Percentiles rank a stretch among this genome's conserved stretches.
Evolutionary conservation across 1,140 invertebrate genomes (phyloP).

Genomic region (Bombus waltoni): DNA sequence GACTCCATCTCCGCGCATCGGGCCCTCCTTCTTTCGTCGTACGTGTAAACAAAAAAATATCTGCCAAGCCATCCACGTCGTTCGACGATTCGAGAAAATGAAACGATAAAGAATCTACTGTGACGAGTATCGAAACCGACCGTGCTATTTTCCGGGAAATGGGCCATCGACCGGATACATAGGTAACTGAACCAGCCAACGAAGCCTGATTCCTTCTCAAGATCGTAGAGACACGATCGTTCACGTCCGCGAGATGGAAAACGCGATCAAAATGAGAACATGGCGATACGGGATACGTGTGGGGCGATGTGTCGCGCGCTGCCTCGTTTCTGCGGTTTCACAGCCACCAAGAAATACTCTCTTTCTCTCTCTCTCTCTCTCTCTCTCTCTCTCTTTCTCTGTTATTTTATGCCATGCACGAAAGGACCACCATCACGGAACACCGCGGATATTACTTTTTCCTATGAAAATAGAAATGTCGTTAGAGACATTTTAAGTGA

Average conservation of each 20-base stretch:
- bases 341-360: background rate
- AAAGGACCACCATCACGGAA: background rate
- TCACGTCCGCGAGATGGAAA: conserved; percentile 15
- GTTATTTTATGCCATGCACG: background rate
- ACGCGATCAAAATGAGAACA: conserved; percentile 25
- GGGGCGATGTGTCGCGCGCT: background rate
- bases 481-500: conserved; percentile 22
- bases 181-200: background rate
- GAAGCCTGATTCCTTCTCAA: conserved; percentile 17
- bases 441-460: background rate
- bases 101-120: conserved; percentile 27
- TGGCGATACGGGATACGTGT: background rate
- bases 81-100: conserved; percentile 21
- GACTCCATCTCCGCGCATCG: background rate
- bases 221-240: conserved; percentile 16
- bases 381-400: background rate
- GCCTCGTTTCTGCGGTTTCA: background rate
- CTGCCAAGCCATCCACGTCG: background rate
- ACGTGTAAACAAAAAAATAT: conserved; percentile 10
- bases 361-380: background rate
- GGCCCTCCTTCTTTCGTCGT: background rate
- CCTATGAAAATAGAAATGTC: background rate
- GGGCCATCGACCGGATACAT: conserved; percentile 3
- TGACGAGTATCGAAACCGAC: conserved; percentile 2
- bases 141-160: conserved; percentile 29